phyloP scores from a whole-genome alignment of 2,113 vertebrate species.

The Antechinus stuartii region DNA sequence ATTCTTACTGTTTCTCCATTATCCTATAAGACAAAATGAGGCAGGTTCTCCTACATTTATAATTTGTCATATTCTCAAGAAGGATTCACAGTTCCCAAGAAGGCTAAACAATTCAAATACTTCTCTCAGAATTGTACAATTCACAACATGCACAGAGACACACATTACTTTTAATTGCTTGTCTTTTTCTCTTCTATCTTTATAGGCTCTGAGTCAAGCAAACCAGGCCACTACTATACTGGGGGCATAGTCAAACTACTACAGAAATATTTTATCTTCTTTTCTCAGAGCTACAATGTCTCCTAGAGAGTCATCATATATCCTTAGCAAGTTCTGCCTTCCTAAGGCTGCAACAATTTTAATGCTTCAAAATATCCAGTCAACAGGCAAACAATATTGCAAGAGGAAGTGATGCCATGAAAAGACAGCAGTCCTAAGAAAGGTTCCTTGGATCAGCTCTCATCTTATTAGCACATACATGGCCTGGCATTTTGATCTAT shows the following conservation, averaged over 20 bases:
- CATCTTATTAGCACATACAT: background rate
- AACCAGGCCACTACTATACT: background rate
- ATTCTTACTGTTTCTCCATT: background rate
- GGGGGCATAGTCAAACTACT: background rate
- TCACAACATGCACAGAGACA: background rate
- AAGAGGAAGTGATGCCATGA: background rate
- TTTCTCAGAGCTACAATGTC: background rate
- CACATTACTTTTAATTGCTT: background rate
- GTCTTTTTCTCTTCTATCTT: background rate
- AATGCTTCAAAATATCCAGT: background rate
- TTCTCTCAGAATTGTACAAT: constrained; percentile 11
- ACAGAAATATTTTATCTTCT: background rate
- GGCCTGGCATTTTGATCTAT: background rate
- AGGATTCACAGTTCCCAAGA: constrained; percentile 8
- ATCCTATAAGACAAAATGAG: background rate
- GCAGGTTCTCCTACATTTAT: background rate
- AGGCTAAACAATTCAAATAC: constrained; percentile 7
- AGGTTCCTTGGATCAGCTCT: background rate
- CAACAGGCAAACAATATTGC: background rate
- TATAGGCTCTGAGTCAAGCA: background rate
- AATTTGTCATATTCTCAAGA: background rate
- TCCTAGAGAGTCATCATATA: background rate
- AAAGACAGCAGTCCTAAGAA: background rate
- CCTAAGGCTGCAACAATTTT: background rate
- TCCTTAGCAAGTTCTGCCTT: constrained; percentile 15